A percentile compares a stretch with the other conserved stretches of the same genome.
Evolutionary conservation across 2,888 invertebrate species (phyloP).

Genomic region (Tenodera sinensis): DNA sequence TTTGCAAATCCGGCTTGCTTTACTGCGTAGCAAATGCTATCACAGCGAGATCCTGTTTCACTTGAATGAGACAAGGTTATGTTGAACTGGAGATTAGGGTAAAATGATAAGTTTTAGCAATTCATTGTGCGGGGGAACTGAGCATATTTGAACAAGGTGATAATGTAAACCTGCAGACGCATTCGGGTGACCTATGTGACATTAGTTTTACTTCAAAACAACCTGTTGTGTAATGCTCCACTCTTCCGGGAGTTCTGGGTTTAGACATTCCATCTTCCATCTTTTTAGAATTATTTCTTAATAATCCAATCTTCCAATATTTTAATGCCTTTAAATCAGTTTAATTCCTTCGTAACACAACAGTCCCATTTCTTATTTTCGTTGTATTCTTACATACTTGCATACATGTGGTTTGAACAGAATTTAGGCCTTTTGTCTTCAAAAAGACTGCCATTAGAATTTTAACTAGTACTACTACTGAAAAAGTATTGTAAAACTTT

Average conservation of each 20-base stretch:
- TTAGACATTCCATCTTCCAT: no score
- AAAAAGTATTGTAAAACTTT: no score
- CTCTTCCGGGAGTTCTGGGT: neutral
- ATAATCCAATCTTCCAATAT: no score
- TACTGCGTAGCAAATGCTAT: neutral
- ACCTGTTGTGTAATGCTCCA: neutral
- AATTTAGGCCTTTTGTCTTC: no score
- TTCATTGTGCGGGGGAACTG: neutral
- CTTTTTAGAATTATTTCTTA: neutral
- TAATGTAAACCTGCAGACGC: neutral
- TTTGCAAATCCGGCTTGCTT: no score
- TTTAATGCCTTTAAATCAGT: no score
- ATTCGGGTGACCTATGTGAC: neutral
- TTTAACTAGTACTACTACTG: no score
- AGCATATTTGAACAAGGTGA: neutral
- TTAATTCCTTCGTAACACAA: no score
- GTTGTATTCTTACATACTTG: no score
- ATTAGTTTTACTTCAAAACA: neutral
- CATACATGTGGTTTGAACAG: no score
- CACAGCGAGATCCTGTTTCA: neutral
- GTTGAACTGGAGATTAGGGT: neutral
- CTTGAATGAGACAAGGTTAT: neutral
- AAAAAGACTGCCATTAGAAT: no score
- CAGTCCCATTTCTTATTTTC: no score
- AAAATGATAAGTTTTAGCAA: neutral